Base-by-base conservation (phyloP, 2,888 invertebrate genomes). In the Heliconius ismenius region DNA sequence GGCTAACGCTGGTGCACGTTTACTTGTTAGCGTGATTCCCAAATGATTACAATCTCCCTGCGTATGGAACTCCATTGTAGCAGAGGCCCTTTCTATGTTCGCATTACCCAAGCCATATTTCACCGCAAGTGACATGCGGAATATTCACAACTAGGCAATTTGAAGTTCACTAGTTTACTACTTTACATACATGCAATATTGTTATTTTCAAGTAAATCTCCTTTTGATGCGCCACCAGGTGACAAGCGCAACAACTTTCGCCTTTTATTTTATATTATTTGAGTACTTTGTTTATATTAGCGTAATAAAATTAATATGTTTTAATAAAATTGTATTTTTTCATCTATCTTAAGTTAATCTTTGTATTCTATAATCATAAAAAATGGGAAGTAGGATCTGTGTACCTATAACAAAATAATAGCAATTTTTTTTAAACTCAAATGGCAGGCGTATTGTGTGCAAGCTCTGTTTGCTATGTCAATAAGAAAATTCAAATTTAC, bases 1-100 rank as follows among this genome's bases (percentile, higher is more conserved):
- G 83, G 86, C 87, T 89, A 87, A 89, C 90, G 90, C 90, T 85
- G 84, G 88, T 85, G 85, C 87, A 86, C 86, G 90, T 90, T 91
- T 89, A 90, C 91, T 91, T 90, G 91, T 92, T 91, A 91, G 87
- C 89, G 89, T 91, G 91, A 91, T 92, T 90, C 88, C 88, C 87
- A 84, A 86, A 89, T 89, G 92, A 93, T 93, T 89, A 90, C 88
- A 84, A 92, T 92, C 92, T 88, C 81, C 82, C 84, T 83, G 83
- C 81, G 84, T 81, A 80, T 81, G 83, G 84, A 85, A 84, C 83
- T 83, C 85, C 86, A 87, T 86, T 86, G 84, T 84, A 83, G 82
- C 81, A 75, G 80, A 80, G 80, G 79, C 81, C 81, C 82, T 83
- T 82, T 81, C 82, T 77, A 79, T 76, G 76, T 77, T 80, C 80